Base-by-base conservation (phyloP, 2,888 invertebrate species). In the Marronus borbonicus region DNA sequence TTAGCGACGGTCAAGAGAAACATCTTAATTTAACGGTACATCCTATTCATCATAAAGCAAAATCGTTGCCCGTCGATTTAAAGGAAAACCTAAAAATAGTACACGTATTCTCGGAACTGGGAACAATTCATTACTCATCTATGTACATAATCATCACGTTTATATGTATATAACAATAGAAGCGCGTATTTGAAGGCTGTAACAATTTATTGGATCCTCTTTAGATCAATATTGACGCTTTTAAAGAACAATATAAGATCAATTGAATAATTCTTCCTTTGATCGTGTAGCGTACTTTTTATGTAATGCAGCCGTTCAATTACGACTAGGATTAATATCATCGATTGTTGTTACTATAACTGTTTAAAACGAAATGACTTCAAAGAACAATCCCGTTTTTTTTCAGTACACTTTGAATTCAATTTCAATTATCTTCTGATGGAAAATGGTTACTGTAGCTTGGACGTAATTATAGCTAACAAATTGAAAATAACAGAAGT, bases 231-330 rank as follows among this genome's bases (percentile, higher is more conserved):
- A 24, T 60, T 60, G 28, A 31, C 12, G 14, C 5, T 64, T 28
- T 31, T 64, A 5, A 14, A 64, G n/a, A 64, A 28, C 64, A 64
- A 31, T 31, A 64, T 28, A 28, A 64, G 64, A 64, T 64, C 64
- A 64, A 64, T 64, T 28, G 64, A 64, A 64, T 64, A 64, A 55
- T 64, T 64, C 12, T n/a, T 28, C 64, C 36, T 64, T 64, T 64
- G 64, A 64, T 64, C 64, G 24, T 28, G 14, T 64, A 64, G n/a
- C 12, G 31, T 36, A 55, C 52, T 7, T 36, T 36, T 36, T 28
- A 64, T 14, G 31, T n/a, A 55, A 55, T 55, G 14, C 17, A 55
- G 17, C 52, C 17, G 52, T 55, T 55, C 17, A 55, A 55, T 55
- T 17, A 55, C 3, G 3, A 55, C n/a, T 17, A 5, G 5, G 17